phyloP scores from a whole-genome alignment of 2,888 invertebrate genomes.

The Acrocyrtus sp. region DNA sequence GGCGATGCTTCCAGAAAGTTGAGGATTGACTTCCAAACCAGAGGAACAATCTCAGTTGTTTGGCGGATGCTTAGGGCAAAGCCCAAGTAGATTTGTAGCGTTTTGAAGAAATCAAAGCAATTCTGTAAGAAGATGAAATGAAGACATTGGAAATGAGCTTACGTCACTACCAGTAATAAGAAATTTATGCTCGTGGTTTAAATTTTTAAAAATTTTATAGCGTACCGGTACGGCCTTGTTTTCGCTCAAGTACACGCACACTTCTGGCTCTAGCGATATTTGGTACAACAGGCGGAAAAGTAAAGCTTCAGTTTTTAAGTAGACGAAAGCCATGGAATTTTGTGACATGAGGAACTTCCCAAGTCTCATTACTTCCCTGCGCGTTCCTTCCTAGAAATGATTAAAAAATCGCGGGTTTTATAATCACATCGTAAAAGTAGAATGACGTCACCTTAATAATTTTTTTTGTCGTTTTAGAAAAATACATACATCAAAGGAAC shows the following conservation, averaged over 20 bases:
- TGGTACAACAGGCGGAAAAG: constrained; percentile 17
- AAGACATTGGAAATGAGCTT: no score
- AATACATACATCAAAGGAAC: no score
- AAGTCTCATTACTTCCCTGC: constrained; percentile 11
- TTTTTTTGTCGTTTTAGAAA: no score
- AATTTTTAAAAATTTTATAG: no score
- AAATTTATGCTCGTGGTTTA: no score
- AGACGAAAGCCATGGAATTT: constrained; percentile 7
- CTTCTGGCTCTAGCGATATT: not conserved
- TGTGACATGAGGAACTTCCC: constrained; percentile 3
- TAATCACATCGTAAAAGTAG: no score
- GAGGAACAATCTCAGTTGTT: constrained; percentile 18
- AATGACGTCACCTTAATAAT: no score
- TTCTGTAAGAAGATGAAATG: constrained; percentile 2
- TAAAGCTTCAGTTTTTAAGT: constrained; percentile 30
- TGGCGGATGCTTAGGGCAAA: constrained; percentile 13
- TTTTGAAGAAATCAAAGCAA: constrained; percentile 27
- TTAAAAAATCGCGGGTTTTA: no score
- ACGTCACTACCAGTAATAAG: no score
- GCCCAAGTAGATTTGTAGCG: constrained; percentile 31
- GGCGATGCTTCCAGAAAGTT: constrained; percentile 1
- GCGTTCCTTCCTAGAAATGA: constrained; percentile 6
- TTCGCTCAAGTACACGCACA: constrained; percentile 2
- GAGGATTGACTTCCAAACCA: constrained; percentile 19
- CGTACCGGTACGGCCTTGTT: constrained; percentile 8